phyloP scores from a whole-genome alignment of 2,888 invertebrate genomes.

The Choreutis nemorana region DNA sequence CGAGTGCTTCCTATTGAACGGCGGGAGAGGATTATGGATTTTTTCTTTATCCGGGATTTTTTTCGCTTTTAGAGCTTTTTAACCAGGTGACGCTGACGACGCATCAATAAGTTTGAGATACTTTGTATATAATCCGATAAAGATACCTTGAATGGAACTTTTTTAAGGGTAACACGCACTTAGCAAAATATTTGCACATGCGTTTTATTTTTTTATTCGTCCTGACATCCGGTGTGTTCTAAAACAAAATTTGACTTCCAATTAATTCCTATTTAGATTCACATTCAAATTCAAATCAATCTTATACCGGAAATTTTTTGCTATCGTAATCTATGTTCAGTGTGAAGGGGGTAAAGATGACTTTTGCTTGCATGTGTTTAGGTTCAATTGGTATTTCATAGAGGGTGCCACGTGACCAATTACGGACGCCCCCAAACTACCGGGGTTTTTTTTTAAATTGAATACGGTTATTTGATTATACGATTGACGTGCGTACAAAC shows the following conservation, averaged over 20 bases:
- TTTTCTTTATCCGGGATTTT: conserved; percentile 28
- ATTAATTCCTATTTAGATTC: conserved; percentile 41
- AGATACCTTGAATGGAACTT: conserved; percentile 28
- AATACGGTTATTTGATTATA: conserved; percentile 51
- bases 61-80: conserved; percentile 28
- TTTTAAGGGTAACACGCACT: too few relatives aligned
- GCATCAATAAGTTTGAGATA: conserved; percentile 49
- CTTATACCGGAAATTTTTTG: conserved; percentile 17
- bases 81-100: conserved; percentile 47
- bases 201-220: too few relatives aligned
- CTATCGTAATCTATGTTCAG: conserved; percentile 8
- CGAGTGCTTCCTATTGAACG: conserved; percentile 61
- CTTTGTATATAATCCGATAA: conserved; percentile 40
- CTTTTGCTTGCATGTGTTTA: conserved; percentile 9
- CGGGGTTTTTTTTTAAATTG: conserved; percentile 51
- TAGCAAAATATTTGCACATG: too few relatives aligned
- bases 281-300: conserved; percentile 18
- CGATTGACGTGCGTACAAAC: conserved; percentile 36
- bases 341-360: conserved; percentile 12
- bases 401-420: conserved; percentile 54
- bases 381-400: conserved; percentile 2
- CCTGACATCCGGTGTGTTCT: too few relatives aligned
- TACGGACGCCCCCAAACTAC: conserved; percentile 34
- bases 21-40: conserved; percentile 46
- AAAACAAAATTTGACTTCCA: too few relatives aligned